Evolutionary conservation across 1,140 invertebrate genomes (phyloP).

Genomic region (Varroa destructor): DNA sequence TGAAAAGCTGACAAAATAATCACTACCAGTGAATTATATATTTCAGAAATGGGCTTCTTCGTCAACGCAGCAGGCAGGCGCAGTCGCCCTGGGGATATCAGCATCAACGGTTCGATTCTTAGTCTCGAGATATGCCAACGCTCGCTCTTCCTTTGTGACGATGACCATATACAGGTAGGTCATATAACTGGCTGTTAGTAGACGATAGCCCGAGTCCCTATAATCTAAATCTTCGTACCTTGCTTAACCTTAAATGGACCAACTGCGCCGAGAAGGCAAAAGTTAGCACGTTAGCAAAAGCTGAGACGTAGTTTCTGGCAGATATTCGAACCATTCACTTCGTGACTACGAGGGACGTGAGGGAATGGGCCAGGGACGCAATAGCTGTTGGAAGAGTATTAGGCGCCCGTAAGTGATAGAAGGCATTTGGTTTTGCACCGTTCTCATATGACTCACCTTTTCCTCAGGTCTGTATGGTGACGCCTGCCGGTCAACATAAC

Average conservation of each 20-base stretch:
- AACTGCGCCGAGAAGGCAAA: too few species aligned
- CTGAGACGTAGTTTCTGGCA: too few species aligned
- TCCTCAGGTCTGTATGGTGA: constrained; percentile 16
- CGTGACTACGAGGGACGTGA: too few species aligned
- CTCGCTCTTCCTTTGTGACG: constrained; percentile 25
- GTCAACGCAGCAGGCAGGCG: background rate
- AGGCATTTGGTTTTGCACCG: background rate
- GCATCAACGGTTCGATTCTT: background rate
- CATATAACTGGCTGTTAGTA: background rate
- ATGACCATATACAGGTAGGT: constrained; percentile 23
- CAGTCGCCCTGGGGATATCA: constrained; percentile 11
- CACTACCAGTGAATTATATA: too few species aligned
- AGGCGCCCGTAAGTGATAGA: background rate
- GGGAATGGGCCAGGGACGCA: too few species aligned
- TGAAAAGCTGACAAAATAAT: too few species aligned
- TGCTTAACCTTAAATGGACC: background rate
- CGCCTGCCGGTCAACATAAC: background rate
- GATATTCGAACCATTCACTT: too few species aligned
- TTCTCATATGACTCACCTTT: too few species aligned
- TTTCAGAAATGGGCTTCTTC: constrained; percentile 20
- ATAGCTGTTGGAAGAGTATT: too few species aligned
- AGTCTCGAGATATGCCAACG: constrained; percentile 24
- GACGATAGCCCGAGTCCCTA: too few species aligned
- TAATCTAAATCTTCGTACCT: too few species aligned
- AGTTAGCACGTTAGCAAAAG: too few species aligned